phyloP scores from a whole-genome alignment of 2,888 invertebrate species.

The Drosophila longiperda region DNA sequence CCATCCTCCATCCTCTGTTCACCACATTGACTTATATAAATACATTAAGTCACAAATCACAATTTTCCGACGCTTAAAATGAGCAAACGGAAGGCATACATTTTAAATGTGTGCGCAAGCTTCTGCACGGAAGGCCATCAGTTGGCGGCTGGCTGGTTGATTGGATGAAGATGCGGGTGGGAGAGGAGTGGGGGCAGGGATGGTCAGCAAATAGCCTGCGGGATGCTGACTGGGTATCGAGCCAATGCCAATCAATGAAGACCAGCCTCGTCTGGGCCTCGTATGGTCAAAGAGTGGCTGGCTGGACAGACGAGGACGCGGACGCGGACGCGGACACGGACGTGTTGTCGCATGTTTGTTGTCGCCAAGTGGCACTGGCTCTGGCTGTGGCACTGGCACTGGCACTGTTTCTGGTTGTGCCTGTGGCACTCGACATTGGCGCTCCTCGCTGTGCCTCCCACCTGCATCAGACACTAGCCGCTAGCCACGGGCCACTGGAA shows the following conservation, averaged over 20 bases:
- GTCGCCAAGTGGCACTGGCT: constrained; percentile 51
- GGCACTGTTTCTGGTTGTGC: constrained; percentile 6
- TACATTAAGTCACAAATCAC: constrained; percentile 83
- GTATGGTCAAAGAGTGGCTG: constrained; percentile 52
- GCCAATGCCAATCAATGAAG: constrained; percentile 69
- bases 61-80: constrained; percentile 80
- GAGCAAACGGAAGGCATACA: constrained; percentile 79
- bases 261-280: constrained; percentile 41
- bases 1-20: constrained; percentile 13
- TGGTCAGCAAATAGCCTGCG: constrained; percentile 68
- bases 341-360: constrained; percentile 78
- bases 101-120: constrained; percentile 69
- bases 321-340: constrained; percentile 36
- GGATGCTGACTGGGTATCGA: constrained; percentile 66
- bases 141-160: background rate
- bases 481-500: constrained; percentile 29
- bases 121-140: constrained; percentile 37
- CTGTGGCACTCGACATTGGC: constrained; percentile 26
- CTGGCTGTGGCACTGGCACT: constrained; percentile 7
- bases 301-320: constrained; percentile 48
- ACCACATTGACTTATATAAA: constrained; percentile 74
- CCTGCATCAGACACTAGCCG: constrained; percentile 38
- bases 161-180: background rate
- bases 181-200: background rate
- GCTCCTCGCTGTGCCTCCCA: constrained; percentile 57